Evolutionary conservation across 1,140 invertebrate genomes (phyloP).

Genomic region (Notospermus geniculatus): DNA sequence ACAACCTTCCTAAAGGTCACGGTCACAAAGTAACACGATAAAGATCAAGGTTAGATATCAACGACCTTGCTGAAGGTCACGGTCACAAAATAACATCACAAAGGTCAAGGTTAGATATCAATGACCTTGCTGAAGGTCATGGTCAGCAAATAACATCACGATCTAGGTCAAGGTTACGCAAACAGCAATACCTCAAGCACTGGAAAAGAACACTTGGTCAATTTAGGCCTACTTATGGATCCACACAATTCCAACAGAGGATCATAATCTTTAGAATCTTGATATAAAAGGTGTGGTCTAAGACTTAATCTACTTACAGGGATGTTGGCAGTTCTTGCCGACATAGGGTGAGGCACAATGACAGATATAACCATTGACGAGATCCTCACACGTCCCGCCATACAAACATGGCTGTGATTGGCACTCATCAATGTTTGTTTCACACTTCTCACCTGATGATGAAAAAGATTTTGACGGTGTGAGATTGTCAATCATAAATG

Average conservation of each 20-base stretch:
- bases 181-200: no score
- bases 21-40: constrained; percentile 58
- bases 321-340: constrained; percentile 13
- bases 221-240: no score
- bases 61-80: no score
- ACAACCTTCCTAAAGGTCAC: not conserved
- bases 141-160: not conserved
- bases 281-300: no score
- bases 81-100: no score
- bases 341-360: constrained; percentile 70
- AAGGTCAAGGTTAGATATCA: no score
- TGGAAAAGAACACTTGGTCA: no score
- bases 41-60: no score
- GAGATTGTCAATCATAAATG: not conserved
- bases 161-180: not conserved
- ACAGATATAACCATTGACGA: constrained; percentile 58
- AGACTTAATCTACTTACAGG: no score
- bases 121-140: not conserved
- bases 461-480: not conserved
- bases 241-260: no score
- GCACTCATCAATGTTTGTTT: constrained; percentile 26
- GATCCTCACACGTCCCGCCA: constrained; percentile 22
- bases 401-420: constrained; percentile 22
- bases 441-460: constrained; percentile 20
- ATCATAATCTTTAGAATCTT: no score